Evolutionary conservation across 2,113 vertebrate species (phyloP).

Genomic region (Maccullochella peelii): DNA sequence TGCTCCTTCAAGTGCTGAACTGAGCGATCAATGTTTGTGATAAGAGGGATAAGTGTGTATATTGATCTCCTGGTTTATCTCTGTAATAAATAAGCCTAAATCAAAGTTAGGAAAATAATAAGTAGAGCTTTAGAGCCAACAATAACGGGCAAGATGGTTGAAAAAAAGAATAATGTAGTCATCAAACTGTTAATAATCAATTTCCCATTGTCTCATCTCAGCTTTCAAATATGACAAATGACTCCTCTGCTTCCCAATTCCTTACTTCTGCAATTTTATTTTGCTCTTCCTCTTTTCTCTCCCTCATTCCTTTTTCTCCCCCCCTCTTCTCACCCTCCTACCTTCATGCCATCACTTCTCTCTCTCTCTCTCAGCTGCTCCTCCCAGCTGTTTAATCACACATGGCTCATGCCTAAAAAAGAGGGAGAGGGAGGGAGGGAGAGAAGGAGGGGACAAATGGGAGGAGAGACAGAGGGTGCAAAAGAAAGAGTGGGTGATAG

Average conservation of each 20-base stretch:
- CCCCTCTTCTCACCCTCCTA: neutral
- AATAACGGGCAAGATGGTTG: neutral
- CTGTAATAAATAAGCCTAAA: neutral
- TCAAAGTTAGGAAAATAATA: neutral
- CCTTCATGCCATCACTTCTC: slow-evolving; percentile 21
- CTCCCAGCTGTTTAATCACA: slow-evolving; percentile 87
- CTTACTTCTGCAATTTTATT: slow-evolving; percentile 34
- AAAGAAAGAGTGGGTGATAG: slow-evolving; percentile 77
- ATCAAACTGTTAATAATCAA: neutral
- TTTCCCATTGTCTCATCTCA: neutral
- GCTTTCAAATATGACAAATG: slow-evolving; percentile 48
- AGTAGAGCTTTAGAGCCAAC: neutral
- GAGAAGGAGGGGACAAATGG: slow-evolving; percentile 79
- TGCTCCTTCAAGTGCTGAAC: neutral
- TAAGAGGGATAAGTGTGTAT: neutral
- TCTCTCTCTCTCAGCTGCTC: slow-evolving; percentile 77
- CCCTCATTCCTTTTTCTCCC: neutral
- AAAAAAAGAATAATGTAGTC: neutral
- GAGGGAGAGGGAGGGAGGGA: slow-evolving; percentile 63
- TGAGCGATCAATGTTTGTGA: neutral
- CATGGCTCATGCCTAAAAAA: slow-evolving; percentile 87
- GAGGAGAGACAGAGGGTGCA: slow-evolving; percentile 74
- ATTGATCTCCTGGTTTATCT: neutral
- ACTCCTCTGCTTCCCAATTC: slow-evolving; percentile 45
- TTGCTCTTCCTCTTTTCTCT: slow-evolving; percentile 16